Base-by-base conservation (phyloP, 2,797 vertebrate species). In the Emydoidea blandingii region DNA sequence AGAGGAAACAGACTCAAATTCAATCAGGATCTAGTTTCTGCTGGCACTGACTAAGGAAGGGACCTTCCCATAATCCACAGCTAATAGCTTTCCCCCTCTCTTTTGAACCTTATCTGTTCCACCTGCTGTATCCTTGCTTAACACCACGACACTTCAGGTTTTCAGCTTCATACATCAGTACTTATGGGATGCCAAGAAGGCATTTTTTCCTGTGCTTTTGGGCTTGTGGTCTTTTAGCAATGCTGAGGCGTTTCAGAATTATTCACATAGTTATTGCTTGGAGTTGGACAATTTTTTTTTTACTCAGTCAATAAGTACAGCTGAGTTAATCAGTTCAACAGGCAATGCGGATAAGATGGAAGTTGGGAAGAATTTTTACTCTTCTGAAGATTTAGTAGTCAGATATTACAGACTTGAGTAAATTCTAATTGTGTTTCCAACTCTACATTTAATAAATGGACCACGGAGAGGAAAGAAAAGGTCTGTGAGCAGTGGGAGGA, bases 381-480 rank as follows among this genome's bases (percentile, higher is more conserved):
- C 89, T 85, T 90, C 79, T 4, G 5, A 84, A 95, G 85, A 95
- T 91, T 95, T 94, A 82, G 83, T 80, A 92, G 82, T 92, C 94
- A 90, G 80, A 54, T 85, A 59, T 94, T 93, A 91, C 6, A 95
- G 86, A 95, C 88, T 59, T 47, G 89, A 96, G 80, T 94, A 96
- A 95, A 91, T 95, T 96, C 91, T 96, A 95, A 96, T 94, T 97
- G 95, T 88, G 78, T 95, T 95, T 94, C 86, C 83, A 95, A 91
- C 72, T 96, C 91, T 83, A 65, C 83, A 6, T 95, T 97, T 96
- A 97, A 97, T 93, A 97, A 96, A 97, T 91, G 92, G 89, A 79
- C 89, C 74, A 12, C 85, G 81, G 83, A 90, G 80, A 91, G 85
- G 50, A 41, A 2, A 11, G 62, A 53, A 72, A 74, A 12, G 27